Conservation (phyloP, 37 sponge, comb jelly and placozoan species). For the Cliona cf. orientalis region DNA sequence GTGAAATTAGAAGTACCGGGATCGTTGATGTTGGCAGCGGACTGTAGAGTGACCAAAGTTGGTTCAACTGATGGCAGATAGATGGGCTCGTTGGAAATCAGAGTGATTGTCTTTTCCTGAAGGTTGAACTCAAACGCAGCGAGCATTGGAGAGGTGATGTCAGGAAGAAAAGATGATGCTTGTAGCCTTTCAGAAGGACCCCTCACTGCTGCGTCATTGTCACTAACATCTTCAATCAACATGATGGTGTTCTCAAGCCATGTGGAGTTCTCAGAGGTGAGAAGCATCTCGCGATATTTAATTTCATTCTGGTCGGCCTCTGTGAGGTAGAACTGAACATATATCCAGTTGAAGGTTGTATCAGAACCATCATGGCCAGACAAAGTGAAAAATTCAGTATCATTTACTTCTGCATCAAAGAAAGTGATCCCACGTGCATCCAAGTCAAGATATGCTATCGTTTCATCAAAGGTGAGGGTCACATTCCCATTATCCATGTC, state of each 20-base stretch:
- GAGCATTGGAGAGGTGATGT: slow-evolving; percentile 74
- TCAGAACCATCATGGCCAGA: background rate
- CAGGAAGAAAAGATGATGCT: slow-evolving; percentile 43
- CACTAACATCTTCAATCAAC: slow-evolving; percentile 77
- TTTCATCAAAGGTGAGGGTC: slow-evolving; percentile 88
- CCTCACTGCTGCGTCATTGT: slow-evolving; percentile 36
- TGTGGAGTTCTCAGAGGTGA: slow-evolving; percentile 50
- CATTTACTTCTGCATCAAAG: slow-evolving; percentile 56
- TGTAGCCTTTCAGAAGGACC: slow-evolving; percentile 45
- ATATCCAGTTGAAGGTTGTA: slow-evolving; percentile 68
- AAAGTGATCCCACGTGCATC: slow-evolving; percentile 63
- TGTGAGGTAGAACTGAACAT: slow-evolving; percentile 66
- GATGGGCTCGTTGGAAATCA: slow-evolving; percentile 83
- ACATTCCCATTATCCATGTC: slow-evolving; percentile 85
- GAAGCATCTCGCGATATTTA: slow-evolving; percentile 68
- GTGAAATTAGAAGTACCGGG: slow-evolving; percentile 28
- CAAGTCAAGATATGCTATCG: slow-evolving; percentile 52
- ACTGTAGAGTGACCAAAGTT: slow-evolving; percentile 62
- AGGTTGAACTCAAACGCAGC: slow-evolving; percentile 56
- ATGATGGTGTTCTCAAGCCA: slow-evolving; percentile 52
- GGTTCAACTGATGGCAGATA: slow-evolving; percentile 78
- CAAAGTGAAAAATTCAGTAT: slow-evolving; percentile 60
- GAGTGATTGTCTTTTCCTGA: slow-evolving; percentile 61
- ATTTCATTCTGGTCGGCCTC: slow-evolving; percentile 51
- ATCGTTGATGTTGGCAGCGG: slow-evolving; percentile 32